These are phyloP conservation scores for Cartodere bifasciata DNA, from an alignment of 2,888 invertebrate species.

Conservation along the genomic window DNA sequence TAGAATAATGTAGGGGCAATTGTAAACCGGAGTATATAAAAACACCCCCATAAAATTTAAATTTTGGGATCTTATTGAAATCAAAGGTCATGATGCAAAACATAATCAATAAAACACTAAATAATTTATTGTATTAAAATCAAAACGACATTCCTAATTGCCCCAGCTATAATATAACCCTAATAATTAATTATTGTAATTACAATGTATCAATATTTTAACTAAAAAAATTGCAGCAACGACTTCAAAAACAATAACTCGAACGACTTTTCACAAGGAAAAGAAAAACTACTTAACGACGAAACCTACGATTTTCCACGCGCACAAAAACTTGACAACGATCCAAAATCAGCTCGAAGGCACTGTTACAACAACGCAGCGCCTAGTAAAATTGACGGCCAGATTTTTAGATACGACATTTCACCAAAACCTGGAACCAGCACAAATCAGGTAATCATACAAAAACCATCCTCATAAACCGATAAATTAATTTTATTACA, in stretches of 20 bases:
- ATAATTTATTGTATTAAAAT: too few relatives aligned
- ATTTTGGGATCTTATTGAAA: too few relatives aligned
- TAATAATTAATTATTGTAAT: too few relatives aligned
- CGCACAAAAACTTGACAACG: slow-evolving; percentile 42
- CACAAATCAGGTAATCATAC: slow-evolving; percentile 20
- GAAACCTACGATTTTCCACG: slow-evolving; percentile 60
- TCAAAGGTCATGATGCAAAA: too few relatives aligned
- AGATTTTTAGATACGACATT: slow-evolving; percentile 47
- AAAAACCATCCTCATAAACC: slow-evolving; percentile 1
- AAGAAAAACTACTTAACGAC: slow-evolving; percentile 33
- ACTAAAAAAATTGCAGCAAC: slow-evolving; percentile 10
- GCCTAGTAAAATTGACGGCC: slow-evolving; percentile 38
- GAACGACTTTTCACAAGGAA: slow-evolving; percentile 14
- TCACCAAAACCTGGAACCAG: slow-evolving; percentile 31
- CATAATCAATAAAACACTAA: too few relatives aligned
- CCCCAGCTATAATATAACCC: too few relatives aligned
- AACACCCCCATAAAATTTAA: too few relatives aligned
- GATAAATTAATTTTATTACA: slow-evolving; percentile 7
- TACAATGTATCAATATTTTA: too few relatives aligned
- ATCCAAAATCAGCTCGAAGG: slow-evolving; percentile 27
- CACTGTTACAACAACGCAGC: slow-evolving; percentile 52
- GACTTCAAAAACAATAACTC: slow-evolving; percentile 4
- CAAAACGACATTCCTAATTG: too few relatives aligned
- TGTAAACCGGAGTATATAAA: too few relatives aligned
- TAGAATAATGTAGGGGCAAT: too few relatives aligned